Evolutionary conservation across 2,113 vertebrate species (phyloP), one percentile per base, ranked within the genome.

Genomic region (Pycnonotus jocosus): DNA sequence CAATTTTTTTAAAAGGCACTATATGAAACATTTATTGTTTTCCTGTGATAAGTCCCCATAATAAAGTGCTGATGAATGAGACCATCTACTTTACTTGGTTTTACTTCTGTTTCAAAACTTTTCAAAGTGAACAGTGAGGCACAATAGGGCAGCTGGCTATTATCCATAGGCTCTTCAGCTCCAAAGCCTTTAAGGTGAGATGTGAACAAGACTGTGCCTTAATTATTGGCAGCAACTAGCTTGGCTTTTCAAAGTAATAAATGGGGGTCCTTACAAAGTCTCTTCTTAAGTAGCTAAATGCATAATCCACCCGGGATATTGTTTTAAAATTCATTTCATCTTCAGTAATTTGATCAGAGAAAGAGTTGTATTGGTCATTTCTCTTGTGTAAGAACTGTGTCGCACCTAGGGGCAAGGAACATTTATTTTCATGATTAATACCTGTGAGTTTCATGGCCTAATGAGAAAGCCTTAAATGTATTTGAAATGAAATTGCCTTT

Each of bases 291-390:
- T 97, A 96, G 97, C 96, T 97, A 95, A 96, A 95, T 94, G 95
- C 91, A 90, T 95, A 98, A 98, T 96, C 92, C 97, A 97, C 97
- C 48, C 23, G 95, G 97, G 97, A 97, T 95, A 90, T 97, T 97
- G 94, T 97, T 97, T 97, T 96, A 97, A 97, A 98, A 97, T 97
- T 97, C 97, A 98, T 98, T 97, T 97, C 81, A 73, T 98, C 96
- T 96, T 97, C 7, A 17, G 97, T 98, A 97, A 98, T 98, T 98
- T 98, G 97, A 97, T 97, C 95, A 97, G 96, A 98, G 92, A 91
- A 97, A 96, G 94, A 76, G 25, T 93, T 93, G 93, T 93, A 60
- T 83, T 97, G 95, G 97, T 95, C 90, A 95, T 96, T 98, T 96
- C 97, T 98, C 96, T 93, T 81, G 73, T 94, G 94, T 94, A 92